Evolutionary conservation across 2,113 vertebrate genomes (phyloP).

Genomic region (Oncorhynchus clarkii): DNA sequence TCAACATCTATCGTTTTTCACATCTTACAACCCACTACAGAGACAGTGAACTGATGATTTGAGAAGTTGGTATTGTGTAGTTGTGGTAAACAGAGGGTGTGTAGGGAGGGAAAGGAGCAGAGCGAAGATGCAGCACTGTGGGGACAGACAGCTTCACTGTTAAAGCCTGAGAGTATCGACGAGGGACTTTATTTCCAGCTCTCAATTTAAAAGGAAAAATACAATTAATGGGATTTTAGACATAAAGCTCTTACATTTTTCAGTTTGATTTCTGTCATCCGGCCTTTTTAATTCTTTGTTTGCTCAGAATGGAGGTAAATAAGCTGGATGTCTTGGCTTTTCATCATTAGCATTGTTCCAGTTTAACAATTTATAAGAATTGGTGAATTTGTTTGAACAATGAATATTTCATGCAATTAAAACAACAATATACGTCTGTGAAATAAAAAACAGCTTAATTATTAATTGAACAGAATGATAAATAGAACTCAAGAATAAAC

Average conservation of each 20-base stretch:
- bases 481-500: constrained; percentile 69
- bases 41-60: neutral
- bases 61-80: neutral
- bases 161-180: neutral
- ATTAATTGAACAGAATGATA: constrained; percentile 80
- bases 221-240: constrained; percentile 12
- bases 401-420: constrained; percentile 79
- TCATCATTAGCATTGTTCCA: constrained; percentile 80
- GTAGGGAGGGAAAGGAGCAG: neutral
- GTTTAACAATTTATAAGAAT: constrained; percentile 81
- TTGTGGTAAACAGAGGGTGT: neutral
- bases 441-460: constrained; percentile 80
- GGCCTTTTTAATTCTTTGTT: neutral
- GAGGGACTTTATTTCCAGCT: neutral
- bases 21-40: neutral
- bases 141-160: neutral
- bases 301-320: constrained; percentile 28
- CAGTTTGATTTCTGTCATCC: constrained; percentile 6
- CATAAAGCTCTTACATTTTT: constrained; percentile 10
- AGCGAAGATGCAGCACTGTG: neutral
- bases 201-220: constrained; percentile 11
- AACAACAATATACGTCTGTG: constrained; percentile 73
- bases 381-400: constrained; percentile 73
- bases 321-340: constrained; percentile 47
- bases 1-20: neutral